Conservation (phyloP, 2,113 vertebrate genomes). For the Himantopus leucocephalus region DNA sequence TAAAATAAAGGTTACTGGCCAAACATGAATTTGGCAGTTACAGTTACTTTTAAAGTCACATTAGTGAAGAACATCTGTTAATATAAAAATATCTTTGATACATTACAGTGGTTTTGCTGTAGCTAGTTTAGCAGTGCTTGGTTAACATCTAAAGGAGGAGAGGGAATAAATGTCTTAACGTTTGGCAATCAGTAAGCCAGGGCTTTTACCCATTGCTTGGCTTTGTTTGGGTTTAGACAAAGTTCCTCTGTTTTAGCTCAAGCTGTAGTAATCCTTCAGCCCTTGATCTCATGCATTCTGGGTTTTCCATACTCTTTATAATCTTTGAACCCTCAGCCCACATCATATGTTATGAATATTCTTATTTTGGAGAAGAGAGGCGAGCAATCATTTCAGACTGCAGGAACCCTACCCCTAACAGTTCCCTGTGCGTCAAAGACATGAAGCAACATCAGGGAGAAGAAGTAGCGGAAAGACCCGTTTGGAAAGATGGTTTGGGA, state of each 20-base stretch:
- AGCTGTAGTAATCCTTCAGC: background rate
- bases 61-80: slow-evolving; percentile 41
- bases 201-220: background rate
- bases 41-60: background rate
- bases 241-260: slow-evolving; percentile 39
- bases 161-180: background rate
- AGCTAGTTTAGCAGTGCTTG: slow-evolving; percentile 5
- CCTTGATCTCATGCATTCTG: slow-evolving; percentile 27
- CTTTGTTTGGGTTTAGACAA: slow-evolving; percentile 33
- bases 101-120: slow-evolving; percentile 14
- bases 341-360: slow-evolving; percentile 34
- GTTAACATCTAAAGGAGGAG: slow-evolving; percentile 26
- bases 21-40: background rate
- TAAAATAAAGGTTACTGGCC: background rate
- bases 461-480: background rate
- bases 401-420: background rate
- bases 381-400: background rate
- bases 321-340: background rate
- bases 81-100: slow-evolving; percentile 32
- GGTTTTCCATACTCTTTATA: background rate
- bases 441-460: background rate
- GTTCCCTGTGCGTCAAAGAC: background rate
- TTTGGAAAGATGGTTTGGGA: background rate
- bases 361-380: background rate
- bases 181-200: background rate